A percentile compares a stretch with the other conserved stretches of the same genome.
These are phyloP conservation scores for Paramacrobiotus metropolitanus DNA, from an alignment of 1,140 invertebrate genomes.

Conservation along the genomic window DNA sequence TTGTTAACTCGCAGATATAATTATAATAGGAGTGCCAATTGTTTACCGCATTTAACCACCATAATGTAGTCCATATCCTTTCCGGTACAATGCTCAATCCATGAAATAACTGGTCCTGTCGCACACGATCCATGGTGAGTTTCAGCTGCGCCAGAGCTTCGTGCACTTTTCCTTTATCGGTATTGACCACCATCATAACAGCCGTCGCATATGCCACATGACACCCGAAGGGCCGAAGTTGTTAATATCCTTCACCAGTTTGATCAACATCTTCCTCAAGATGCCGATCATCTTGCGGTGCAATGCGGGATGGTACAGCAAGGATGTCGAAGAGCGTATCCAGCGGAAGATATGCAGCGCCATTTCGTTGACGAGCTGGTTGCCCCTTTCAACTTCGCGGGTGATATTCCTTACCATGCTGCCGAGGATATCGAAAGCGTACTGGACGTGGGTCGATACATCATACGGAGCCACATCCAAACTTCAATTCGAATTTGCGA, in stretches of 20 bases:
- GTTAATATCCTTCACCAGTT: slow-evolving; percentile 80
- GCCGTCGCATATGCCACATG: slow-evolving; percentile 73
- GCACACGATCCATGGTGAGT: slow-evolving; percentile 65
- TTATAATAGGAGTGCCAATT: too few species aligned
- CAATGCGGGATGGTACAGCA: slow-evolving; percentile 84
- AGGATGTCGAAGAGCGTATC: slow-evolving; percentile 54
- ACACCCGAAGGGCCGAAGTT: slow-evolving; percentile 62
- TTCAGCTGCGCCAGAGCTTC: slow-evolving; percentile 73
- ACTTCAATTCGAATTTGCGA: too few species aligned
- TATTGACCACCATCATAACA: slow-evolving; percentile 71
- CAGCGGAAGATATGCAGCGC: slow-evolving; percentile 24
- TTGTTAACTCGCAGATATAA: too few species aligned
- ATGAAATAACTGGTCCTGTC: slow-evolving; percentile 77
- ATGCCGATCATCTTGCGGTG: slow-evolving; percentile 63
- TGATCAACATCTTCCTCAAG: slow-evolving; percentile 78
- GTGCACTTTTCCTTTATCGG: slow-evolving; percentile 48
- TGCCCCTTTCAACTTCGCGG: slow-evolving; percentile 11
- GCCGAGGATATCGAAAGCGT: slow-evolving; percentile 31
- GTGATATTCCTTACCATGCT: slow-evolving; percentile 3
- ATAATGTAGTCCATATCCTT: slow-evolving; percentile 69
- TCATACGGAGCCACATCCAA: slow-evolving; percentile 52
- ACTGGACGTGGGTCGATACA: slow-evolving; percentile 65
- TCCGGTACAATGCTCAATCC: slow-evolving; percentile 60
- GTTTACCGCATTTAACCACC: slow-evolving; percentile 67
- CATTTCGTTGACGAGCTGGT: slow-evolving; percentile 11